A percentile compares a stretch with the other conserved stretches of the same genome.
These are phyloP conservation scores for Excalfactoria chinensis DNA, from an alignment of 2,113 vertebrate genomes.

Conservation along the genomic window DNA sequence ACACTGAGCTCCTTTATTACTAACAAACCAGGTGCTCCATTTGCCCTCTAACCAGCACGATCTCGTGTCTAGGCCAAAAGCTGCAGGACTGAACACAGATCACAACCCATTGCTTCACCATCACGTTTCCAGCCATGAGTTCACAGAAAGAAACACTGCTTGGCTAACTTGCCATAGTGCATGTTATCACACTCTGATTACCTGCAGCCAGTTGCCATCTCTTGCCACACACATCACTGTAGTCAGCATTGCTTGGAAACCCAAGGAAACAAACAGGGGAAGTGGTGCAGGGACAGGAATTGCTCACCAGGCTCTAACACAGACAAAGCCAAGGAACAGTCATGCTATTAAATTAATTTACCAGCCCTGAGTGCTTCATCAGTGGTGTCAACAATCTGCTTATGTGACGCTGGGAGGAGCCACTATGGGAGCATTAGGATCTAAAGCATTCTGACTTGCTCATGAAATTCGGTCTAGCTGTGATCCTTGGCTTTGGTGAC, in stretches of 20 bases:
- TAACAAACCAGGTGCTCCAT: background rate
- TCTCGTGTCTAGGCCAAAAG: background rate
- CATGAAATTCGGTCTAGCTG: background rate
- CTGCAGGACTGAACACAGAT: conserved; percentile 7
- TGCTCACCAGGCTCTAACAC: conserved; percentile 38
- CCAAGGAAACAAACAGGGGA: conserved; percentile 73
- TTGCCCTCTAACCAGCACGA: background rate
- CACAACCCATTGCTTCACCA: background rate
- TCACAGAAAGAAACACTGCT: conserved; percentile 50
- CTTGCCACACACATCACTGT: conserved; percentile 43
- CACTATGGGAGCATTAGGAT: background rate
- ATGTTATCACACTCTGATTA: conserved; percentile 36
- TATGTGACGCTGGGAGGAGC: conserved; percentile 1
- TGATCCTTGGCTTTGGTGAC: background rate
- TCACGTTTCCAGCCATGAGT: background rate
- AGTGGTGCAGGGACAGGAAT: background rate
- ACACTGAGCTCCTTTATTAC: background rate
- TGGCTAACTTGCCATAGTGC: conserved; percentile 38
- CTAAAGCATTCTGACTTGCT: background rate
- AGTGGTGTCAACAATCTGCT: background rate
- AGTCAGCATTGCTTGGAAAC: conserved; percentile 74
- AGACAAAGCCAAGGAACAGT: conserved; percentile 37
- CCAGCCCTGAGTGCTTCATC: conserved; percentile 4
- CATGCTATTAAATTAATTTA: background rate
- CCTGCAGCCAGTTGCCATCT: conserved; percentile 56